Evolutionary conservation across 2,888 invertebrate genomes (phyloP).

Genomic region (Frankliniella intonsa): DNA sequence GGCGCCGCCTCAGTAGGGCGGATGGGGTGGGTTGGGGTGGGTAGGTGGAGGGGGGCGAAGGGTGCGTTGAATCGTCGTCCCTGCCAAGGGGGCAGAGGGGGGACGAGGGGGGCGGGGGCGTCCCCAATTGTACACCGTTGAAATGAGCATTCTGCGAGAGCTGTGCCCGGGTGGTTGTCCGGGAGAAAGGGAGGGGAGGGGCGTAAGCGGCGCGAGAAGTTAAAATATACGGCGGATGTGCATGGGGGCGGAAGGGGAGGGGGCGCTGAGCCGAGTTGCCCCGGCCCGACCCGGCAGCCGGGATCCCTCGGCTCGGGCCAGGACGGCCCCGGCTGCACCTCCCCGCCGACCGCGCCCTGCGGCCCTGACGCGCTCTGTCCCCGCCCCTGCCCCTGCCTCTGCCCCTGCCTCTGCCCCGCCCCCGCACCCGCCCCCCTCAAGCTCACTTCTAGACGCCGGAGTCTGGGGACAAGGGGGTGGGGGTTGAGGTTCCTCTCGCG

Average conservation of each 20-base stretch:
- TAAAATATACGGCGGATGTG: constrained; percentile 22
- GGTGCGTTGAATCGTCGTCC: not conserved
- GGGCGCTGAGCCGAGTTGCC: not conserved
- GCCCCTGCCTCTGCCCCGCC: too few relatives aligned
- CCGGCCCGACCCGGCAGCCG: not conserved
- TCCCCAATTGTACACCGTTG: constrained; percentile 24
- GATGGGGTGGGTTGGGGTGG: not conserved
- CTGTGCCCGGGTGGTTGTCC: not conserved
- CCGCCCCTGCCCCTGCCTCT: too few relatives aligned
- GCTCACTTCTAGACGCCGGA: too few relatives aligned
- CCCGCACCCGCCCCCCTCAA: too few relatives aligned
- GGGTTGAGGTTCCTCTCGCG: too few relatives aligned
- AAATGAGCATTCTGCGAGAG: constrained; percentile 19
- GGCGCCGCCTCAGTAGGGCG: constrained; percentile 23
- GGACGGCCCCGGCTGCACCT: too few relatives aligned
- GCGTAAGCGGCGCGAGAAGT: constrained; percentile 10
- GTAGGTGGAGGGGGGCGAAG: not conserved
- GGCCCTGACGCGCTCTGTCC: too few relatives aligned
- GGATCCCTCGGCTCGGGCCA: too few relatives aligned
- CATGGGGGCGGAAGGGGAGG: constrained; percentile 13
- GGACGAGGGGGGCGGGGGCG: not conserved
- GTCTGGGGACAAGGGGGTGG: too few relatives aligned
- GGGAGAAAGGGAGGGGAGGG: not conserved
- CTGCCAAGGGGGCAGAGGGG: not conserved
- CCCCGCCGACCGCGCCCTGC: too few relatives aligned